These are phyloP conservation scores for Pseudachorutes palmiensis DNA, from an alignment of 1,140 invertebrate genomes.

Conservation along the genomic window DNA sequence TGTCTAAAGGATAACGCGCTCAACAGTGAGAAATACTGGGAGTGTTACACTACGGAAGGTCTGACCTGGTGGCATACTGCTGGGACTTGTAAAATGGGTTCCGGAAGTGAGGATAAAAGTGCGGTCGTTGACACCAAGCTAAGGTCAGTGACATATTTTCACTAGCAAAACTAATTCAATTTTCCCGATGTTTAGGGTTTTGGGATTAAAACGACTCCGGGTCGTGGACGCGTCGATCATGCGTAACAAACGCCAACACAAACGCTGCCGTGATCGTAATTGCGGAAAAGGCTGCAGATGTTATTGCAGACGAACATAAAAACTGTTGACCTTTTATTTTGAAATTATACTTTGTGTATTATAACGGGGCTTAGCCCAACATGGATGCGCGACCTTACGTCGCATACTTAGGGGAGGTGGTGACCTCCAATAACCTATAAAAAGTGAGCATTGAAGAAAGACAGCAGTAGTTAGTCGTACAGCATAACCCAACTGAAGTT, in stretches of 20 bases:
- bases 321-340: background rate
- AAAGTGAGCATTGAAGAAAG: too few species aligned
- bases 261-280: slow-evolving; percentile 48
- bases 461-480: too few species aligned
- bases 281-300: slow-evolving; percentile 45
- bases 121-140: slow-evolving; percentile 45
- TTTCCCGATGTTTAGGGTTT: slow-evolving; percentile 33
- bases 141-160: slow-evolving; percentile 1
- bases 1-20: slow-evolving; percentile 38
- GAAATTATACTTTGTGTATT: background rate
- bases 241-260: slow-evolving; percentile 44
- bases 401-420: too few species aligned
- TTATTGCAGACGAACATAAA: background rate
- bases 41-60: slow-evolving; percentile 39
- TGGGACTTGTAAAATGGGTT: slow-evolving; percentile 56
- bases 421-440: too few species aligned
- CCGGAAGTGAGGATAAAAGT: slow-evolving; percentile 41
- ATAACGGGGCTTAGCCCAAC: background rate
- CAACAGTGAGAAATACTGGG: slow-evolving; percentile 40
- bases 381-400: too few species aligned
- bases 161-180: background rate
- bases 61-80: slow-evolving; percentile 49
- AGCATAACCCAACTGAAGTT: too few species aligned
- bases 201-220: slow-evolving; percentile 41
- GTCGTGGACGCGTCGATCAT: slow-evolving; percentile 44